Percentiles rank a stretch among this genome's conserved stretches.
phyloP scores from a whole-genome alignment of 2,113 vertebrate genomes.

The Sylvietta virens region DNA sequence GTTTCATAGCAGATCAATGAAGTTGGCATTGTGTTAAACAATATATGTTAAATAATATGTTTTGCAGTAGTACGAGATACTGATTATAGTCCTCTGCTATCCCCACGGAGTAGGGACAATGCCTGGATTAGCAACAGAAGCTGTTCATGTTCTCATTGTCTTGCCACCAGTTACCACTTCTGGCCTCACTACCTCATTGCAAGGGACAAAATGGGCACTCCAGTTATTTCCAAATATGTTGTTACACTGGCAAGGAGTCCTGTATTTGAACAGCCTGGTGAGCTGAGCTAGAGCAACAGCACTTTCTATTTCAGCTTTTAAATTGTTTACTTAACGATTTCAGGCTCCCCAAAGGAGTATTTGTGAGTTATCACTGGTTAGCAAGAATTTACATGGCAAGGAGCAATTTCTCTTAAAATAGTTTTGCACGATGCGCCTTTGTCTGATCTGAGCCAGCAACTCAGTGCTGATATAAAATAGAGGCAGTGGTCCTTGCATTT shows the following conservation, averaged over 20 bases:
- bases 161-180: neutral
- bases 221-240: neutral
- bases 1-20: neutral
- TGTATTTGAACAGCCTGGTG: neutral
- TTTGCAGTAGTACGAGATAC: neutral
- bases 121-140: neutral
- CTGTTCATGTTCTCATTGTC: neutral
- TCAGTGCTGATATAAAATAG: neutral
- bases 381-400: neutral
- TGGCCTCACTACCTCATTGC: neutral
- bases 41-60: neutral
- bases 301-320: neutral
- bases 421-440: neutral
- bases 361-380: neutral
- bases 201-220: neutral
- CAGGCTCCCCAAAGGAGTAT: neutral
- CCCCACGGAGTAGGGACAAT: neutral
- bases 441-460: neutral
- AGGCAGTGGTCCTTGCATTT: neutral
- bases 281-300: neutral
- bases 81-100: neutral
- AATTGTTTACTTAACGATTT: neutral
- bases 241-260: neutral
- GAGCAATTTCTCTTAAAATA: neutral
- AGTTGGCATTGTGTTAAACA: neutral